Conservation (phyloP, 2,797 vertebrate species). For the Margarornis squamiger region DNA sequence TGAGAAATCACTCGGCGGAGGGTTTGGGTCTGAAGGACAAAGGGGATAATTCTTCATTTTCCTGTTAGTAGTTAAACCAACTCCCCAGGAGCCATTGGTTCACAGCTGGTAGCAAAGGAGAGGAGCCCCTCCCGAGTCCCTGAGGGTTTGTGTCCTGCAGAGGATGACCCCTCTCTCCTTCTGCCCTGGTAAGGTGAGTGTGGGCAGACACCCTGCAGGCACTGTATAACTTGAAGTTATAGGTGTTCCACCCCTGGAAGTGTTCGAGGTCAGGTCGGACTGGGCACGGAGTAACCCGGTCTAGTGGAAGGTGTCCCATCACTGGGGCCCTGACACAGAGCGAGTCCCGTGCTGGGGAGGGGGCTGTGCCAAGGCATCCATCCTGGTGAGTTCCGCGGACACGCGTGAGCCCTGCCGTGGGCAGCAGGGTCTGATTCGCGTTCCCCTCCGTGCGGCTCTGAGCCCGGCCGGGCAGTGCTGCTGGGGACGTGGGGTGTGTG, state of each 20-base stretch:
- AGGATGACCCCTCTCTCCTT: fast-evolving
- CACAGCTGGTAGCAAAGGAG: fast-evolving
- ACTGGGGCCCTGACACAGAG: fast-evolving
- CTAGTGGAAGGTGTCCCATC: background rate
- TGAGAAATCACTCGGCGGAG: fast-evolving
- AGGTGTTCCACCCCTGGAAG: background rate
- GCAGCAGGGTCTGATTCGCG: fast-evolving
- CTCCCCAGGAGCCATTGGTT: fast-evolving
- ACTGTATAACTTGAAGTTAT: fast-evolving
- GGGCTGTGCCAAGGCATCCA: background rate
- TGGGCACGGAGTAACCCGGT: too few species aligned
- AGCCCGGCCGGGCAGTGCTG: background rate
- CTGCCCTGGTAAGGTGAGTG: fast-evolving
- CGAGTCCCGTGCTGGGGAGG: fast-evolving
- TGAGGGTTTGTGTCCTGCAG: fast-evolving
- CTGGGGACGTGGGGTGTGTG: background rate
- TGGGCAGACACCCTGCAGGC: background rate
- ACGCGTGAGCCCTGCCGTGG: fast-evolving
- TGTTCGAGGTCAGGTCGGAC: fast-evolving
- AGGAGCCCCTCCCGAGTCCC: fast-evolving
- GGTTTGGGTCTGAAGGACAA: background rate
- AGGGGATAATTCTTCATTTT: background rate
- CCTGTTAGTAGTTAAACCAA: fast-evolving
- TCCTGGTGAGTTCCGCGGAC: fast-evolving
- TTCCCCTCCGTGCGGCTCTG: background rate